phyloP scores from a whole-genome alignment of 1,140 invertebrate genomes.

The Lasioglossum albipes region DNA sequence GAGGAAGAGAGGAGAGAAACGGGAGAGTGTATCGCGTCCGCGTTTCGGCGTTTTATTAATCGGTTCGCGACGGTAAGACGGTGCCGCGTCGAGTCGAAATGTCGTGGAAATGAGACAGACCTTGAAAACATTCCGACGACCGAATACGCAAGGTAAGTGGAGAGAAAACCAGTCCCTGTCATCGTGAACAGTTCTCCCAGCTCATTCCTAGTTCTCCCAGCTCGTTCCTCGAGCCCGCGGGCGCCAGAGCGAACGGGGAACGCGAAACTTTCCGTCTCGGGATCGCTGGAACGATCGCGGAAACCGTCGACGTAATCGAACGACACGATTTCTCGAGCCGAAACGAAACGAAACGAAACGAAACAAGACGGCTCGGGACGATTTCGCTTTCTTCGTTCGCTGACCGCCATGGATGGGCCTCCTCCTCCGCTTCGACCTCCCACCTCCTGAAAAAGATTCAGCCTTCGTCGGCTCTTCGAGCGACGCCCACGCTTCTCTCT shows the following conservation, averaged over 20 bases:
- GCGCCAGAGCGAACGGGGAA: background rate
- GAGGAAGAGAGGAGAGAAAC: background rate
- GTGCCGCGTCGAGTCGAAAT: constrained; percentile 30
- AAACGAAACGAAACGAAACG: too few relatives aligned
- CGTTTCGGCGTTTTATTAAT: too few relatives aligned
- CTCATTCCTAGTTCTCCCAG: too few relatives aligned
- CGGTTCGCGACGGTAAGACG: too few relatives aligned
- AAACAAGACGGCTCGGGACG: background rate
- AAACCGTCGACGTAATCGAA: background rate
- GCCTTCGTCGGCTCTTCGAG: constrained; percentile 6
- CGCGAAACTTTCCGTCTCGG: background rate
- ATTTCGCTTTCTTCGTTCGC: constrained; percentile 21
- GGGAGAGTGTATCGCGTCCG: background rate
- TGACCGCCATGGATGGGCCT: background rate
- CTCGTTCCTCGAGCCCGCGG: too few relatives aligned
- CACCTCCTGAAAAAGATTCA: background rate
- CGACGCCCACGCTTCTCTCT: too few relatives aligned
- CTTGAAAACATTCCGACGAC: constrained; percentile 72
- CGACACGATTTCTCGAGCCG: too few relatives aligned
- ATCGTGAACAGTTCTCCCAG: too few relatives aligned
- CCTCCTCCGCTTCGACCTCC: background rate
- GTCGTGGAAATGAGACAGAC: constrained; percentile 74
- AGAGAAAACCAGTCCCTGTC: too few relatives aligned
- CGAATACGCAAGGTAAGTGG: constrained; percentile 78
- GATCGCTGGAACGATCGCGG: too few relatives aligned